Conservation (phyloP, 2,113 vertebrate species). For the Salvelinus sp. region DNA sequence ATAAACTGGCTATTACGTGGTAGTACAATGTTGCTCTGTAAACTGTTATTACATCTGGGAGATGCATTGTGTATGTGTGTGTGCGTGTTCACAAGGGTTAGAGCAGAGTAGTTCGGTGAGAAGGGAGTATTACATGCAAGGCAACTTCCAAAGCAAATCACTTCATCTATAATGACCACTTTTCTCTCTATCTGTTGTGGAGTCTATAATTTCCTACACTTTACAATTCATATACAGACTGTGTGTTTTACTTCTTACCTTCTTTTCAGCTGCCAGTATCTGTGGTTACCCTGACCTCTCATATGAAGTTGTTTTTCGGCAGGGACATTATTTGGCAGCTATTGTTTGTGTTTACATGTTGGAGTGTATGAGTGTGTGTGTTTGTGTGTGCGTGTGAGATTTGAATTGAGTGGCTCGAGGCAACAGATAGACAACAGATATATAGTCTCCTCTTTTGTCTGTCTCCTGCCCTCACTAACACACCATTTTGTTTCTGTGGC, state of each 20-base stretch:
- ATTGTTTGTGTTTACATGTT: too few species aligned
- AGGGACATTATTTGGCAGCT: too few species aligned
- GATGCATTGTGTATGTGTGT: constrained; percentile 78
- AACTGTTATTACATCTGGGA: constrained; percentile 92
- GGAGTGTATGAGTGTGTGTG: neutral
- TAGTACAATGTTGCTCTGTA: constrained; percentile 94
- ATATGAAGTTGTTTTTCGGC: neutral
- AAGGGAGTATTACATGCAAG: constrained; percentile 78
- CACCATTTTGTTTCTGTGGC: neutral
- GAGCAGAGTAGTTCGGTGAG: constrained; percentile 68
- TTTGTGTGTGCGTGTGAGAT: neutral
- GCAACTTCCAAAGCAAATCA: too few species aligned
- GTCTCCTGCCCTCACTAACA: neutral
- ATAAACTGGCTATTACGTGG: constrained; percentile 97
- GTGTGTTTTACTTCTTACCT: neutral
- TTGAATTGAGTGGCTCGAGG: neutral
- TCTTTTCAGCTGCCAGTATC: neutral
- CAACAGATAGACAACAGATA: neutral
- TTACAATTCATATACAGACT: neutral
- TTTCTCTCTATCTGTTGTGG: constrained; percentile 92
- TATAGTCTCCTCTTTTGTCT: neutral
- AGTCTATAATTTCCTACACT: constrained; percentile 88
- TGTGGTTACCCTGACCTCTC: neutral
- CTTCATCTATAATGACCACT: constrained; percentile 94
- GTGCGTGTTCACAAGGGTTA: neutral